phyloP scores from a whole-genome alignment of 2,888 invertebrate species.

The Chirona hameri region DNA sequence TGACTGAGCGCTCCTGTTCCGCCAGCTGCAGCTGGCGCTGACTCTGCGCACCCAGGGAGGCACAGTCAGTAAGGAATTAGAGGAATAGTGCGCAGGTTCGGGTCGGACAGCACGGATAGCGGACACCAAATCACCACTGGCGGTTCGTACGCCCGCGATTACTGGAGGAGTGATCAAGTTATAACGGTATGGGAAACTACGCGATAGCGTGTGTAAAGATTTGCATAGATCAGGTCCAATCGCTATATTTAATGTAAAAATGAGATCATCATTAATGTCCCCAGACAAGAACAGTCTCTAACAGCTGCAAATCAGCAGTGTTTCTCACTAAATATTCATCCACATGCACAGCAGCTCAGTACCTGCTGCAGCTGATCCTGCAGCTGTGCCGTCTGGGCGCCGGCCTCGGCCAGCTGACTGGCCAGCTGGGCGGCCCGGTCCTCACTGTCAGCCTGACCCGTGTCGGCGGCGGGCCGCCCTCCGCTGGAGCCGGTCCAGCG shows the following conservation, averaged over 20 bases:
- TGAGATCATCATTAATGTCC: too few species aligned
- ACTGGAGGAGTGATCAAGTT: too few species aligned
- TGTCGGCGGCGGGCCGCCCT: not conserved
- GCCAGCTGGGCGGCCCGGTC: not conserved
- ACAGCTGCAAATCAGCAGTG: not conserved
- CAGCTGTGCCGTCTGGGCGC: not conserved
- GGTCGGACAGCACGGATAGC: too few species aligned
- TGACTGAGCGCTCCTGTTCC: conserved; percentile 53
- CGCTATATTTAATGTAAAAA: too few species aligned
- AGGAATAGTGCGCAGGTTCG: too few species aligned
- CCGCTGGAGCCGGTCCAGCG: not conserved
- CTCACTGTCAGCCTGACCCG: not conserved
- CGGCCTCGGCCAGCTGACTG: conserved; percentile 4
- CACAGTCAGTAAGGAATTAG: too few species aligned
- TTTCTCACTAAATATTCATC: not conserved
- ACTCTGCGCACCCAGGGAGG: not conserved
- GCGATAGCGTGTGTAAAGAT: too few species aligned
- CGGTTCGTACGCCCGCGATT: too few species aligned
- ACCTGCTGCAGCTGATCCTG: conserved; percentile 58
- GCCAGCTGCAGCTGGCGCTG: conserved; percentile 5
- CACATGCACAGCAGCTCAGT: conserved; percentile 61
- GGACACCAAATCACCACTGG: too few species aligned
- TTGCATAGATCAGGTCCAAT: too few species aligned
- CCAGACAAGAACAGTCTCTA: too few species aligned
- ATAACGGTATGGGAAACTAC: too few species aligned